Evolutionary conservation across 2,113 vertebrate species (phyloP), one percentile per base, ranked within the genome.

Genomic region (Vidua chalybeata): DNA sequence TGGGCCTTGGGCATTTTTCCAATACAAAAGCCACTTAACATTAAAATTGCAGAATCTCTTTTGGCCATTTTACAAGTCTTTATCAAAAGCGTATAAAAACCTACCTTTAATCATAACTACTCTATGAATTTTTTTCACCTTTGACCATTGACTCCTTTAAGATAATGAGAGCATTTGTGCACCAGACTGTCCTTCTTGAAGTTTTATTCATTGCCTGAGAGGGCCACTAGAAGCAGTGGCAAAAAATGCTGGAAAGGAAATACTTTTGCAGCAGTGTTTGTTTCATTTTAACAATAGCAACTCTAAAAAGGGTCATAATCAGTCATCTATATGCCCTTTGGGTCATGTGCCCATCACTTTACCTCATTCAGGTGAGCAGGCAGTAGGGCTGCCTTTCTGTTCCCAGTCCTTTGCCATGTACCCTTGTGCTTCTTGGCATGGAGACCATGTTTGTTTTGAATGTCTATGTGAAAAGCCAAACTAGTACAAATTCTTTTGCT

Each of bases 1-100:
- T 62, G 96, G 97, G 98, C 98, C 98, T 97, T 97, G 98, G 98
- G 98, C 98, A 97, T 98, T 98, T 98, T 98, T 98, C 98, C 97
- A 98, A 94, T 97, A 98, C 97, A 96, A 98, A 98, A 98, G 98
- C 97, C 98, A 98, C 98, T 99, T 98, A 98, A 97, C 98, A 98
- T 98, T 98, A 98, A 98, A 98, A 97, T 97, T 96, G 97, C 96
- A 97, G 90, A 93, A 89, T 95, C 82, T 96, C 95, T 84, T 93
- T 92, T 95, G 95, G 84, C 87, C 91, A 59, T 95, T 96, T 95
- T 87, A 91, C 88, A 89, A 97, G 90, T 64, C 97, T 95, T 96
- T 96, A 94, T 89, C 93, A 95, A 96, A 96, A 90, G 86, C 79
- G 16, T 90, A 93, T 96, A 89, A 93, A 97, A 94, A 69, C 55